Conservation (phyloP, 2,888 invertebrate genomes). For the Machimus atricapillus region DNA sequence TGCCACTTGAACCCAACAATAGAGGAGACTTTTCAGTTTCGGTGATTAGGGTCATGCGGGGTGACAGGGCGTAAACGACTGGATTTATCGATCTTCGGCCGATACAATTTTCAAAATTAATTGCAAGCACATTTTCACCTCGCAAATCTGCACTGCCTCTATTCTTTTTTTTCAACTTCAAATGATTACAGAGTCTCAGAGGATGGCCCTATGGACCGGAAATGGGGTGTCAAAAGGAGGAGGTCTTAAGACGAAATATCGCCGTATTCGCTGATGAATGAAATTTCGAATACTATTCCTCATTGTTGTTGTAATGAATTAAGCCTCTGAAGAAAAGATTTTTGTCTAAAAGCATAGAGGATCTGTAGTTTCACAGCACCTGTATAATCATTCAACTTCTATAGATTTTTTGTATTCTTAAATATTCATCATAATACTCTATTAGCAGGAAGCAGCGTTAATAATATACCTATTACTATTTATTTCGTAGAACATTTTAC, state of each 20-base stretch:
- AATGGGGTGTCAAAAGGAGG: background rate
- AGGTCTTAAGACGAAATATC: background rate
- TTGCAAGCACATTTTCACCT: background rate
- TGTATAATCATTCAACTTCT: background rate
- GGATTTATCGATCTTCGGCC: background rate
- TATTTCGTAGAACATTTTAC: no score
- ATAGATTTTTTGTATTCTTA: no score
- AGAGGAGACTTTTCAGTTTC: background rate
- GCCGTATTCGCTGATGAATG: background rate
- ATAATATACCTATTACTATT: no score
- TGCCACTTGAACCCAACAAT: constrained; percentile 22
- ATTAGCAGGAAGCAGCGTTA: no score
- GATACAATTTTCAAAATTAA: background rate
- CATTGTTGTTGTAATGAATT: background rate
- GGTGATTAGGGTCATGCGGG: background rate
- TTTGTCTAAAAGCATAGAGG: background rate
- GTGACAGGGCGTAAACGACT: background rate
- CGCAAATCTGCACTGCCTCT: background rate
- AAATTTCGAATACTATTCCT: background rate
- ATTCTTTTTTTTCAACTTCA: background rate
- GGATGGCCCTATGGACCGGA: background rate
- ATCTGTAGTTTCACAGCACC: background rate
- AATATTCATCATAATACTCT: background rate
- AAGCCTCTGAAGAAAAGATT: background rate
- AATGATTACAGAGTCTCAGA: background rate